phyloP scores from a whole-genome alignment of 2,888 invertebrate genomes.

The Pteria penguin region DNA sequence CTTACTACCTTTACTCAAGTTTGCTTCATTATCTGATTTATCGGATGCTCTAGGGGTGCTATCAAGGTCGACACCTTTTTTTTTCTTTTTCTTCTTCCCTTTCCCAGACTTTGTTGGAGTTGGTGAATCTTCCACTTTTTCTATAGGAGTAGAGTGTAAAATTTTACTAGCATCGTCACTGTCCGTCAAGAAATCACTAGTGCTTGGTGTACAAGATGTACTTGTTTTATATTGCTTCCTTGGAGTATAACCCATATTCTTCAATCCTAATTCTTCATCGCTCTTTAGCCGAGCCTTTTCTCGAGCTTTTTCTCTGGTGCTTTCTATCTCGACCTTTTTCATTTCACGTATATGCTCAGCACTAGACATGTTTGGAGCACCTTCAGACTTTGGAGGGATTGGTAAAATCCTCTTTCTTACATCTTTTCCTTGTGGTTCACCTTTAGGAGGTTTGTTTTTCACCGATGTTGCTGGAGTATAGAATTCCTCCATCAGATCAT shows the following conservation, averaged over 20 bases:
- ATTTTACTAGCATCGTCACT: slow-evolving; percentile 57
- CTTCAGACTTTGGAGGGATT: slow-evolving; percentile 50
- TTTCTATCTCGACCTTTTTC: slow-evolving; percentile 63
- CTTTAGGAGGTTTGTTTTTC: slow-evolving; percentile 52
- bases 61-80: slow-evolving; percentile 45
- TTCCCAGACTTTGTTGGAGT: slow-evolving; percentile 45
- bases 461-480: slow-evolving; percentile 71
- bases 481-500: slow-evolving; percentile 58
- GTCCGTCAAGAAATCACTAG: slow-evolving; percentile 59
- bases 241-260: slow-evolving; percentile 46
- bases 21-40: slow-evolving; percentile 25
- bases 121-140: slow-evolving; percentile 46
- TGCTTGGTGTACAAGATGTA: slow-evolving; percentile 51
- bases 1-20: slow-evolving; percentile 50
- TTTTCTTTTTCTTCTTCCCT: slow-evolving; percentile 59
- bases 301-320: slow-evolving; percentile 83
- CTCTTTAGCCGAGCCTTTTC: slow-evolving; percentile 85
- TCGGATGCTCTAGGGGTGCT: slow-evolving; percentile 38
- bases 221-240: slow-evolving; percentile 24
- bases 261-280: slow-evolving; percentile 86
- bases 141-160: slow-evolving; percentile 50
- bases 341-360: slow-evolving; percentile 63
- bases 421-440: slow-evolving; percentile 40
- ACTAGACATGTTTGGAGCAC: slow-evolving; percentile 80
- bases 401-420: slow-evolving; percentile 67